These are phyloP conservation scores for Kryptopterus vitreolus DNA, from an alignment of 2,797 vertebrate genomes.

Conservation along the genomic window DNA sequence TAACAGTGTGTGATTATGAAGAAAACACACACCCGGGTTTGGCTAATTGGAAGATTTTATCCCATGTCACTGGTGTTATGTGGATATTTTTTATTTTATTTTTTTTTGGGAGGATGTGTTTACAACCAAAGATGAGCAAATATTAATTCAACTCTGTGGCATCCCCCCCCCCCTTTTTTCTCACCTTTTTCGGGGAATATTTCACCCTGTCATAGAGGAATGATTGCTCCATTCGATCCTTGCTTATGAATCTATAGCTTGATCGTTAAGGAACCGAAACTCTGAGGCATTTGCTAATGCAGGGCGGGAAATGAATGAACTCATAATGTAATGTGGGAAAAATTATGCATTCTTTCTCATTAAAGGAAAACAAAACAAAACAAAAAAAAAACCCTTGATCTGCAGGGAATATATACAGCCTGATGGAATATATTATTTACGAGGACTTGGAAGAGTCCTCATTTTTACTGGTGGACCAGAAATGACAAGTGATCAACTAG, in stretches of 20 bases:
- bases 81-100: not conserved
- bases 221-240: conserved; percentile 38
- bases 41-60: conserved; percentile 10
- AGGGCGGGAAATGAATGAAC: conserved; percentile 37
- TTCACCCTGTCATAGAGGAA: not conserved
- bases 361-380: too few relatives aligned
- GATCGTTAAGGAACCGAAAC: conserved; percentile 35
- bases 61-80: not conserved
- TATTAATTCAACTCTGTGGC: not conserved
- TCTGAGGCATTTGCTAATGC: conserved; percentile 31
- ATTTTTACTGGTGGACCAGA: not conserved
- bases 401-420: not conserved
- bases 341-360: conserved; percentile 27
- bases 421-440: not conserved
- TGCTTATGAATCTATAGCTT: conserved; percentile 40
- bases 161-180: not conserved
- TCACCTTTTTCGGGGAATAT: conserved; percentile 22
- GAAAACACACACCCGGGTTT: conserved; percentile 14
- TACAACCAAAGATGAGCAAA: not conserved
- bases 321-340: conserved; percentile 33
- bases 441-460: not conserved
- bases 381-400: not conserved
- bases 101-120: not conserved
- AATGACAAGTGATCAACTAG: not conserved
- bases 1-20: conserved; percentile 3